Evolutionary conservation across 1,140 invertebrate species (phyloP).

Genomic region (Drosophila kohkoa): DNA sequence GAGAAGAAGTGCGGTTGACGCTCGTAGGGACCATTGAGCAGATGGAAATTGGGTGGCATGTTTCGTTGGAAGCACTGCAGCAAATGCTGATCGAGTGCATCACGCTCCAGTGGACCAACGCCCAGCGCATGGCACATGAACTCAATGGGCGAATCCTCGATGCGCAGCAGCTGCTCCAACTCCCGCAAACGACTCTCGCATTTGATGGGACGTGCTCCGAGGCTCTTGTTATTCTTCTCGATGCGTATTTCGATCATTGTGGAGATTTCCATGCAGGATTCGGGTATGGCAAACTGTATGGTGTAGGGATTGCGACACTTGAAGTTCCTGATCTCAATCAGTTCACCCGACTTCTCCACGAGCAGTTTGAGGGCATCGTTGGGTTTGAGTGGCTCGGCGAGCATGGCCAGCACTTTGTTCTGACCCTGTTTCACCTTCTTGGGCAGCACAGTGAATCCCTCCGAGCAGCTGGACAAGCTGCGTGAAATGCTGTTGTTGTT

Average conservation of each 20-base stretch:
- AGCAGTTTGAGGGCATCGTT: constrained; percentile 91
- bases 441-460: constrained; percentile 81
- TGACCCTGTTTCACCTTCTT: constrained; percentile 87
- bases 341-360: constrained; percentile 92
- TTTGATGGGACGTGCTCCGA: constrained; percentile 92
- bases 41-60: constrained; percentile 91
- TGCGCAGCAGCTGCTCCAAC: constrained; percentile 91
- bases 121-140: constrained; percentile 95
- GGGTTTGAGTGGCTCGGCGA: constrained; percentile 90
- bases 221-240: constrained; percentile 90
- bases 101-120: constrained; percentile 90
- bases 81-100: constrained; percentile 93
- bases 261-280: constrained; percentile 92
- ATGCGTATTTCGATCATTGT: constrained; percentile 92
- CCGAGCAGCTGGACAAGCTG: constrained; percentile 78
- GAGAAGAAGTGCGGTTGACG: constrained; percentile 81
- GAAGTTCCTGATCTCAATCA: constrained; percentile 90
- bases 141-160: constrained; percentile 92
- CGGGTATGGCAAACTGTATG: constrained; percentile 91
- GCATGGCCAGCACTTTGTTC: constrained; percentile 91
- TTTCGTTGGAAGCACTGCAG: constrained; percentile 92
- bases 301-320: constrained; percentile 93
- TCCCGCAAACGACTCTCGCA: constrained; percentile 93
- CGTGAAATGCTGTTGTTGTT: constrained; percentile 62
- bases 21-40: constrained; percentile 87